Conservation (phyloP, 2,797 vertebrate genomes). For the Eremophila alpestris region DNA sequence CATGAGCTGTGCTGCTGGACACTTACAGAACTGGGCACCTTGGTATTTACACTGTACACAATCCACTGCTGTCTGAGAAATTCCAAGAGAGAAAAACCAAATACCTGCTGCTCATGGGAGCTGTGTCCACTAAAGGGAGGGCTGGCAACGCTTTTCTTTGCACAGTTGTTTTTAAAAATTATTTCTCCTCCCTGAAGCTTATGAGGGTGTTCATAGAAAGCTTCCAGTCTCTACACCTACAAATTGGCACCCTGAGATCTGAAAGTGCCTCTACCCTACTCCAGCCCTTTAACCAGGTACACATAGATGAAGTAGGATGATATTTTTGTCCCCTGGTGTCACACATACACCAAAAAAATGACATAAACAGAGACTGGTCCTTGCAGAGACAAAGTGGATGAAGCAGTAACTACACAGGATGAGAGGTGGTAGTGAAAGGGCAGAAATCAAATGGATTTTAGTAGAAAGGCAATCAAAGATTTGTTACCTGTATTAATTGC, state of each 20-base stretch:
- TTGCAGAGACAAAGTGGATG: neutral
- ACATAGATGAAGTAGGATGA: neutral
- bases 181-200: neutral
- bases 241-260: neutral
- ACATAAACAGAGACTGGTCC: neutral
- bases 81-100: neutral
- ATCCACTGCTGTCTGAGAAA: neutral
- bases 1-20: neutral
- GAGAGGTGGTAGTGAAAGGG: neutral
- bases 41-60: neutral
- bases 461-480: neutral
- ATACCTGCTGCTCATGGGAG: neutral
- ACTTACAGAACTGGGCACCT: neutral
- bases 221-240: neutral
- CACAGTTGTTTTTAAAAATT: neutral
- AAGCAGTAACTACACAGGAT: neutral
- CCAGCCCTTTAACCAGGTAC: neutral
- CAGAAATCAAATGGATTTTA: neutral
- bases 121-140: neutral
- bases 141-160: neutral
- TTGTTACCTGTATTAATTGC: slow-evolving; percentile 88
- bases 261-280: neutral
- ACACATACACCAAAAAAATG: neutral
- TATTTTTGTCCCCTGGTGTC: neutral
- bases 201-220: neutral